Evolutionary conservation across 1,140 invertebrate species (phyloP), one percentile per base, ranked within the genome.

Genomic region (Drosophila carrolli): DNA sequence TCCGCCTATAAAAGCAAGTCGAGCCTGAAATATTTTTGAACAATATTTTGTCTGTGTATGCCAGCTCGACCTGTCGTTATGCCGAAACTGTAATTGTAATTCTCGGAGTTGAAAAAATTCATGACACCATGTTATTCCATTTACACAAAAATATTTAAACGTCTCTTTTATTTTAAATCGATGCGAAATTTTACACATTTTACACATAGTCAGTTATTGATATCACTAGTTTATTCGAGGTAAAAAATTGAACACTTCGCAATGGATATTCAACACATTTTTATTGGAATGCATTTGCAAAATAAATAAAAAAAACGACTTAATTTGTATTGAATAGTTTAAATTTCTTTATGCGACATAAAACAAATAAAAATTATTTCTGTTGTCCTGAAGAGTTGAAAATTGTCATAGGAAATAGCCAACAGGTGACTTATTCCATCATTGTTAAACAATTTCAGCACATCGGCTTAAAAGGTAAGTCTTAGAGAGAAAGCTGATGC

Each of bases 1-100:
- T 68, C 44, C 29, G 74, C 78, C 81, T 50, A 71, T 65, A 58
- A 61, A 78, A 81, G 54, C 60, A 82, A 88, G 61, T 85, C 70
- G 62, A 43, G 82, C 79, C 40, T 82, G 75, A 78, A 72, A 82
- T 75, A 75, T 78, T 60, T 63, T 60, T 63, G 16, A 63, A 63
- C 43, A 63, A 43, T 60, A 63, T 63, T 63, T 63, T 43, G 37
- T 32, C 37, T 62, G 55, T 60, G 11, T 56, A 7, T 9, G 59
- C 14, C 19, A 38, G 9, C 10, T 29, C 14, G 5, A 38, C 53
- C 53, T 38, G 35, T 57, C 51, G 14, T 23, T 60, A 16, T 62
- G 38, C 29, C 29, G 9, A 59, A 60, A 63, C 55, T 62, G 48
- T 41, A 59, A 59, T 60, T 62, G 54, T 62, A 41, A 60, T 59